phyloP scores from a whole-genome alignment of 2,113 vertebrate species.

The Hippocampus guttulatus region DNA sequence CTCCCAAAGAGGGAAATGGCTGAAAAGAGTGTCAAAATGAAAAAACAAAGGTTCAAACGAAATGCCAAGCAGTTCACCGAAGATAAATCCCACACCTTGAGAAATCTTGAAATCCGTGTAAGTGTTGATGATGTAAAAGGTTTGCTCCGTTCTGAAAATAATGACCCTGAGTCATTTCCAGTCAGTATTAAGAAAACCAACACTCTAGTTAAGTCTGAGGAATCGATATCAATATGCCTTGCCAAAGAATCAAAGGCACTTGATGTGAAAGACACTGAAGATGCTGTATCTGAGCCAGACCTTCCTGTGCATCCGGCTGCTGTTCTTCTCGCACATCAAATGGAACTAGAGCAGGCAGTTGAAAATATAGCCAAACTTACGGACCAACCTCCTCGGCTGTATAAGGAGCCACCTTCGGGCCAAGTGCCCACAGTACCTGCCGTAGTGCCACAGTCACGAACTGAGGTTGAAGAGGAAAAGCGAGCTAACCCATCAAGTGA shows the following conservation, averaged over 20 bases:
- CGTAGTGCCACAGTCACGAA: slow-evolving; percentile 54
- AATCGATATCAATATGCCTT: slow-evolving; percentile 47
- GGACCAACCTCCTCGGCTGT: slow-evolving; percentile 70
- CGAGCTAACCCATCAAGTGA: slow-evolving; percentile 87
- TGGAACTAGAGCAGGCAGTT: slow-evolving; percentile 90
- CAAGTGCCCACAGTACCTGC: slow-evolving; percentile 68
- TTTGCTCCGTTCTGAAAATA: slow-evolving; percentile 67
- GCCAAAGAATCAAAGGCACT: slow-evolving; percentile 66
- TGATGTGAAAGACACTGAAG: slow-evolving; percentile 71
- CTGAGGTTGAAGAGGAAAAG: slow-evolving; percentile 82
- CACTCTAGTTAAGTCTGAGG: slow-evolving; percentile 60
- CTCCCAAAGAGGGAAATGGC: slow-evolving; percentile 69
- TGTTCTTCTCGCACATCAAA: slow-evolving; percentile 83
- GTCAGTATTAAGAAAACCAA: slow-evolving; percentile 59
- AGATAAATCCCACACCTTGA: slow-evolving; percentile 78
- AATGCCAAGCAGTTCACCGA: slow-evolving; percentile 73
- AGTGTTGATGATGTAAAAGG: slow-evolving; percentile 79
- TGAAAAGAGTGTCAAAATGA: slow-evolving; percentile 82
- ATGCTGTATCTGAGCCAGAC: slow-evolving; percentile 66
- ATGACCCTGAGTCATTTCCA: slow-evolving; percentile 63
- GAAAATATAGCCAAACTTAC: slow-evolving; percentile 93
- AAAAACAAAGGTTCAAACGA: slow-evolving; percentile 79
- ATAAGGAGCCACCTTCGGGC: slow-evolving; percentile 75
- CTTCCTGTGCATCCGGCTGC: slow-evolving; percentile 72
- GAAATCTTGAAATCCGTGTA: slow-evolving; percentile 78